A percentile compares a stretch with the other conserved stretches of the same genome.
phyloP scores from a whole-genome alignment of 2,888 invertebrate genomes.

The Mimas tiliae region DNA sequence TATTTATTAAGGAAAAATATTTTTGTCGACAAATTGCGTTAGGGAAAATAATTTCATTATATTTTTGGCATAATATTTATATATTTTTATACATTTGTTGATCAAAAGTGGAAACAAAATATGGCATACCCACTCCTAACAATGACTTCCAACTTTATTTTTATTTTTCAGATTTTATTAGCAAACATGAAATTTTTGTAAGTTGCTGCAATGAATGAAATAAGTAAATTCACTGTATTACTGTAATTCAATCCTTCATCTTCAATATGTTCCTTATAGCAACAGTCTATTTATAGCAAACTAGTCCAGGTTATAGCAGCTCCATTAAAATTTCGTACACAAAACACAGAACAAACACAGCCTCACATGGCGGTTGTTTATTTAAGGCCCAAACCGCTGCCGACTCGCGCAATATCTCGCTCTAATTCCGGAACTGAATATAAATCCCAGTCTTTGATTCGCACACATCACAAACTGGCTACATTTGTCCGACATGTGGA shows the following conservation, averaged over 20 bases:
- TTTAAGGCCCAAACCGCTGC: conserved; percentile 46
- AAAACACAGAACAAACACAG: conserved; percentile 50
- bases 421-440: conserved; percentile 56
- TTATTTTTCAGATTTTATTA: no score
- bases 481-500: conserved; percentile 61
- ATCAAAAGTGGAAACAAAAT: no score
- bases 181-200: no score
- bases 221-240: not conserved
- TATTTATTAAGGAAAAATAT: not conserved
- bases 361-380: conserved; percentile 52
- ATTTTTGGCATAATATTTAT: no score
- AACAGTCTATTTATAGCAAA: conserved; percentile 39
- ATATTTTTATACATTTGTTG: no score
- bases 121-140: no score
- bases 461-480: conserved; percentile 51
- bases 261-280: not conserved
- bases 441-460: conserved; percentile 59
- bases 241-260: not conserved
- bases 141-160: no score
- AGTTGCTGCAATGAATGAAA: no score
- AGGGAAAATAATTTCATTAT: not conserved
- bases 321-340: conserved; percentile 51
- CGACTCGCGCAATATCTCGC: conserved; percentile 50
- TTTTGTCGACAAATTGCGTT: not conserved
- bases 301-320: conserved; percentile 41